Conservation (phyloP, 2,888 invertebrate species). For the Pedicia rivosa region DNA sequence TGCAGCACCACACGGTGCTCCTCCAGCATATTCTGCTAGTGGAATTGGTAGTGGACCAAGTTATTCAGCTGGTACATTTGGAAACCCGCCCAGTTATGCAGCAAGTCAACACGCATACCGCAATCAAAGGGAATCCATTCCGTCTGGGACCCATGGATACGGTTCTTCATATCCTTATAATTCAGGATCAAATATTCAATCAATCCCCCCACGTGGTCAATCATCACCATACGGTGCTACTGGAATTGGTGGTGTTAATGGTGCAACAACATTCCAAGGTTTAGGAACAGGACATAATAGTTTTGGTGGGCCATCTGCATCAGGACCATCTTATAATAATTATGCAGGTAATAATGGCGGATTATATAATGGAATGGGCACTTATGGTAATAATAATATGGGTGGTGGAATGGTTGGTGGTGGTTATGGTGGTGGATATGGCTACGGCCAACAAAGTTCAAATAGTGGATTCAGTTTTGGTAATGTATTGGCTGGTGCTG, state of each 20-base stretch:
- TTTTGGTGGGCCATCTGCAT: too few relatives aligned
- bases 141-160: background rate
- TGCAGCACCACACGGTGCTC: background rate
- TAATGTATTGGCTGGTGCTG: background rate
- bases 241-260: background rate
- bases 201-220: too few relatives aligned
- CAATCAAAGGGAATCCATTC: too few relatives aligned
- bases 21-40: too few relatives aligned
- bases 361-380: too few relatives aligned
- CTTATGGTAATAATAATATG: too few relatives aligned
- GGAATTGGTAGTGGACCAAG: too few relatives aligned
- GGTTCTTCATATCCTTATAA: background rate
- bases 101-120: conserved; percentile 1
- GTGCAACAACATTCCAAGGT: too few relatives aligned
- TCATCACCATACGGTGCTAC: background rate
- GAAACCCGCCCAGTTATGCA: background rate
- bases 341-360: too few relatives aligned
- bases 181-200: conserved; percentile 1
- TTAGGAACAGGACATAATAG: too few relatives aligned
- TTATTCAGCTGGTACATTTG: too few relatives aligned
- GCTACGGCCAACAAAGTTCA: background rate
- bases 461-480: conserved; percentile 2
- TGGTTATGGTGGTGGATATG: background rate
- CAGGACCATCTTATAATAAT: too few relatives aligned
- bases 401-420: background rate